Percentiles rank a stretch among this genome's conserved stretches.
Evolutionary conservation across 2,797 vertebrate genomes (phyloP).

Genomic region (Ispidina lecontei): DNA sequence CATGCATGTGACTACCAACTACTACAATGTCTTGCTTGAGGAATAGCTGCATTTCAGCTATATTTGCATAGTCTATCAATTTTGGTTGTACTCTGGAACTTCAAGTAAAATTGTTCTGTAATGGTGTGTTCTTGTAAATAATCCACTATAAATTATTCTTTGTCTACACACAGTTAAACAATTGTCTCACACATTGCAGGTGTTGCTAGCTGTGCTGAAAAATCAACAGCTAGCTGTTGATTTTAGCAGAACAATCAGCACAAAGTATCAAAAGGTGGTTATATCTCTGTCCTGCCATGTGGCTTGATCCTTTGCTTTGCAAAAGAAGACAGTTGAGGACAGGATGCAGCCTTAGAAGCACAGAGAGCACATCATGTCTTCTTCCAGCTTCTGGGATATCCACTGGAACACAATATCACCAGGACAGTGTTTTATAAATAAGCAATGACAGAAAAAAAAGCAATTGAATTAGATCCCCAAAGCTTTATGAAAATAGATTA

Average conservation of each 20-base stretch:
- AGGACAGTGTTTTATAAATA: constrained; percentile 11
- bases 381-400: constrained; percentile 29
- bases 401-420: constrained; percentile 15
- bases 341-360: not conserved
- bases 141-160: not conserved
- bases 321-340: not conserved
- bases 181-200: not conserved
- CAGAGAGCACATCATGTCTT: not conserved
- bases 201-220: not conserved
- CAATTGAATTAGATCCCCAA: constrained; percentile 59
- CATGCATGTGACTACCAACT: not conserved
- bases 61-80: not conserved
- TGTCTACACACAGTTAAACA: not conserved
- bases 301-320: not conserved
- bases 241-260: constrained; percentile 9
- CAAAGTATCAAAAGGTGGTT: not conserved
- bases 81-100: not conserved
- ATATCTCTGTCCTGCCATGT: not conserved
- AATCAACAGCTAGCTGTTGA: not conserved
- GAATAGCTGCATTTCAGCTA: not conserved
- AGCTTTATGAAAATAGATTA: constrained; percentile 55
- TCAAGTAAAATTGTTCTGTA: not conserved
- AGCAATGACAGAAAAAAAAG: constrained; percentile 18
- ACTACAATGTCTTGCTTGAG: not conserved
- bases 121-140: not conserved